phyloP scores from a whole-genome alignment of 2,113 vertebrate species.

The Mixornis gularis region DNA sequence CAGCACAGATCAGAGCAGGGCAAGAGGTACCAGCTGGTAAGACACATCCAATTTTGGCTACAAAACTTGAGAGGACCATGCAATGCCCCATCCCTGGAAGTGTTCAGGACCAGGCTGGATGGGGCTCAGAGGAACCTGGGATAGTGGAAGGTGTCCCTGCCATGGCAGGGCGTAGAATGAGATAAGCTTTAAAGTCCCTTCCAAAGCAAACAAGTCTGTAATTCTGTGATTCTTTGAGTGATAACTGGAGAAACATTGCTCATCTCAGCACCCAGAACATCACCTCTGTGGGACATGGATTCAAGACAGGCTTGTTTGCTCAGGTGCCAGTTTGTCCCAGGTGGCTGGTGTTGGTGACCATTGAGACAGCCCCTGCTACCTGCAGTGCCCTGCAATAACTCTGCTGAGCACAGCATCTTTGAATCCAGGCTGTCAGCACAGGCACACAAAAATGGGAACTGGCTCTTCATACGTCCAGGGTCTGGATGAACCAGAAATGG shows the following conservation, averaged over 20 bases:
- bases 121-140: neutral
- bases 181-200: neutral
- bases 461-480: neutral
- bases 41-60: neutral
- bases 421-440: neutral
- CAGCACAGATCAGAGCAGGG: neutral
- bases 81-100: neutral
- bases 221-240: neutral
- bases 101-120: neutral
- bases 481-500: neutral
- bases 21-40: neutral
- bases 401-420: neutral
- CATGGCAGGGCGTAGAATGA: neutral
- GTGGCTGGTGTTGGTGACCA: neutral
- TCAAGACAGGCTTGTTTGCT: neutral
- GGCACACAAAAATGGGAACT: neutral
- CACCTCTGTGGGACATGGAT: rapidly evolving
- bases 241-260: neutral
- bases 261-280: neutral
- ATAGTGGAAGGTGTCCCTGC: neutral
- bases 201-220: neutral
- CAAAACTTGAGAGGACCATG: neutral
- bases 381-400: neutral
- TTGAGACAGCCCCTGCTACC: rapidly evolving
- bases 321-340: neutral